Conservation (phyloP, 1,140 invertebrate genomes). For the Drosophila baimaii region DNA sequence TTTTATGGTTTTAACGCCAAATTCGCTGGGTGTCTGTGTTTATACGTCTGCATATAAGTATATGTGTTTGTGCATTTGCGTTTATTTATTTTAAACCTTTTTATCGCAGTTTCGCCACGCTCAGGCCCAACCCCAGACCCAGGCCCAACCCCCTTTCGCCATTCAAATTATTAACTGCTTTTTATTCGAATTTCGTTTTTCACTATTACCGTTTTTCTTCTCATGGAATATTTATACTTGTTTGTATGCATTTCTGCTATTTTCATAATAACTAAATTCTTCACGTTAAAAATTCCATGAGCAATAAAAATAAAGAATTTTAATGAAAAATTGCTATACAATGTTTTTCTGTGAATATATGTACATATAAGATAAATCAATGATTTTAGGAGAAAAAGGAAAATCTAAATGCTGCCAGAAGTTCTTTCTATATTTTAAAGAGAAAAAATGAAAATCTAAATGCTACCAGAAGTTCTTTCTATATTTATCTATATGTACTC, state of each 20-base stretch:
- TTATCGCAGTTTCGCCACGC: slow-evolving; percentile 46
- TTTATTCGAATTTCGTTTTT: slow-evolving; percentile 52
- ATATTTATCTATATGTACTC: neutral
- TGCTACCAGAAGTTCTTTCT: neutral
- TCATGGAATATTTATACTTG: slow-evolving; percentile 45
- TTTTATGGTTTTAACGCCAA: slow-evolving; percentile 58
- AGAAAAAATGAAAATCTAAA: neutral
- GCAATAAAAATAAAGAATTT: slow-evolving; percentile 3
- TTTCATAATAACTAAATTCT: slow-evolving; percentile 68
- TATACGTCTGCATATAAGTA: slow-evolving; percentile 39
- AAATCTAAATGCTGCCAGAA: neutral
- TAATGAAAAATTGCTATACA: neutral
- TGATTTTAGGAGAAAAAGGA: neutral
- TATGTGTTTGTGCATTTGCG: slow-evolving; percentile 56
- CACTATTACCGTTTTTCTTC: slow-evolving; percentile 3
- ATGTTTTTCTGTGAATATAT: slow-evolving; percentile 11
- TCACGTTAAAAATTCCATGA: slow-evolving; percentile 15
- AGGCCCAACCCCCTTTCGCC: neutral
- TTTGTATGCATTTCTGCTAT: slow-evolving; percentile 44
- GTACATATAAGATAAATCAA: neutral
- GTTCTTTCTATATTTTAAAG: too few species aligned
- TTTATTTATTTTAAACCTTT: slow-evolving; percentile 63
- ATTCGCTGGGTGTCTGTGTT: slow-evolving; percentile 38
- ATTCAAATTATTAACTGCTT: slow-evolving; percentile 72
- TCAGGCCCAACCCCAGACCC: neutral